These are phyloP conservation scores for Macrotis lagotis DNA, from an alignment of 2,113 vertebrate genomes.

Conservation along the genomic window DNA sequence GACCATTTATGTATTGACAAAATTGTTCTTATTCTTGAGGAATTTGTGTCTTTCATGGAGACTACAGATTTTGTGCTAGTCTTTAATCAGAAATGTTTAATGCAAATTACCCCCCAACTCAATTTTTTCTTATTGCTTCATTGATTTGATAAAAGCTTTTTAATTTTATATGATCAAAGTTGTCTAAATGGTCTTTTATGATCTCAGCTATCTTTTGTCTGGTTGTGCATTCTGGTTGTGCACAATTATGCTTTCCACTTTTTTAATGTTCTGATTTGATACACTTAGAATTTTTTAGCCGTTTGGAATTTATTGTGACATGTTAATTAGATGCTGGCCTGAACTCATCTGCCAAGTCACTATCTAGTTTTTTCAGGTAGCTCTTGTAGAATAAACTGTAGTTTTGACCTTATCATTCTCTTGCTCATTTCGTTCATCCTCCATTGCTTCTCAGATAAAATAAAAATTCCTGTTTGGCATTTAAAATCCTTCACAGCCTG, in stretches of 20 bases:
- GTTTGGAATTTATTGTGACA: neutral
- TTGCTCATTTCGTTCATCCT: neutral
- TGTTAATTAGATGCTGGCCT: neutral
- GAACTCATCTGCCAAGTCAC: neutral
- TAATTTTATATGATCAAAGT: neutral
- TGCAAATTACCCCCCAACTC: neutral
- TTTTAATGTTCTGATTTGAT: neutral
- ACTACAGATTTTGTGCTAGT: neutral
- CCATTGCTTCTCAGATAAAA: neutral
- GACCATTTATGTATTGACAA: neutral
- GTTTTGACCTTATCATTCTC: neutral
- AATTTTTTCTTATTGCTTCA: neutral
- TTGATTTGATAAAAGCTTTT: constrained; percentile 24
- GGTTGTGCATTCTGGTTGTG: neutral
- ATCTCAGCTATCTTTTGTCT: neutral
- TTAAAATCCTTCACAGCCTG: neutral
- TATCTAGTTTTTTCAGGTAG: neutral
- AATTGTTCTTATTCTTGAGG: neutral
- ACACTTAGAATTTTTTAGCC: neutral
- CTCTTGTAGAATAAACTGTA: neutral
- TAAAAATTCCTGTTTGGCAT: neutral
- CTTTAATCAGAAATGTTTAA: neutral
- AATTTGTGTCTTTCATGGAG: neutral
- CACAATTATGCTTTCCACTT: neutral
- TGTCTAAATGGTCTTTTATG: neutral